Percentiles rank a stretch among this genome's conserved stretches.
These are phyloP conservation scores for Anguilla rostrata DNA, from an alignment of 2,113 vertebrate species.

Conservation along the genomic window DNA sequence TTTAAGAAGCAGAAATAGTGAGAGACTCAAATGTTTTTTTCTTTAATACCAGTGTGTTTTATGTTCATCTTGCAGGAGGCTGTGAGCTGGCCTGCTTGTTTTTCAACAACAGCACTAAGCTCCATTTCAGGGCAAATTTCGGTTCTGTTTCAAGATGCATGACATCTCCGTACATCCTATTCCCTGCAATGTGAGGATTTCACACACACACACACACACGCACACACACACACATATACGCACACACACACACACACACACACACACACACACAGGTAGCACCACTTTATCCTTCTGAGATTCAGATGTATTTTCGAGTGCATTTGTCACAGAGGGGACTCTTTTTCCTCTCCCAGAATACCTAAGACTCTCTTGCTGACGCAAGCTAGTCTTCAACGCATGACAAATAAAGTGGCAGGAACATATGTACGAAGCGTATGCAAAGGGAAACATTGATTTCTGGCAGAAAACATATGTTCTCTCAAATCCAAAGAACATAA, in stretches of 20 bases:
- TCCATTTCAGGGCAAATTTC: neutral
- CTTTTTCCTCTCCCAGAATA: neutral
- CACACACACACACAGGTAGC: neutral
- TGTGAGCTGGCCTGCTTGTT: neutral
- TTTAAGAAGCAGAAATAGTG: neutral
- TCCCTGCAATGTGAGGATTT: neutral
- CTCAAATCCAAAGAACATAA: neutral
- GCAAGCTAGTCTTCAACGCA: neutral
- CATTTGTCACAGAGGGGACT: neutral
- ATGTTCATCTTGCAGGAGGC: neutral
- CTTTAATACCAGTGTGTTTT: neutral
- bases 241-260: neutral
- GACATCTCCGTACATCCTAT: neutral
- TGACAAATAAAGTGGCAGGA: neutral
- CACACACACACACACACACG: neutral
- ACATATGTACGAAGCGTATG: neutral
- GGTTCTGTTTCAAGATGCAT: neutral
- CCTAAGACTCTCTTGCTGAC: neutral
- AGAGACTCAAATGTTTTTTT: neutral
- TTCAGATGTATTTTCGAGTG: conserved; percentile 3
- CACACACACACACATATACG: neutral
- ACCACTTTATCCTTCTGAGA: neutral
- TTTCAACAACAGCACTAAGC: neutral
- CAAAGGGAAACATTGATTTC: conserved; percentile 1
- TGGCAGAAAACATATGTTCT: conserved; percentile 1